Evolutionary conservation across 2,797 vertebrate species (phyloP), one percentile per base, ranked within the genome.

Genomic region (Xenentodon cancila): DNA sequence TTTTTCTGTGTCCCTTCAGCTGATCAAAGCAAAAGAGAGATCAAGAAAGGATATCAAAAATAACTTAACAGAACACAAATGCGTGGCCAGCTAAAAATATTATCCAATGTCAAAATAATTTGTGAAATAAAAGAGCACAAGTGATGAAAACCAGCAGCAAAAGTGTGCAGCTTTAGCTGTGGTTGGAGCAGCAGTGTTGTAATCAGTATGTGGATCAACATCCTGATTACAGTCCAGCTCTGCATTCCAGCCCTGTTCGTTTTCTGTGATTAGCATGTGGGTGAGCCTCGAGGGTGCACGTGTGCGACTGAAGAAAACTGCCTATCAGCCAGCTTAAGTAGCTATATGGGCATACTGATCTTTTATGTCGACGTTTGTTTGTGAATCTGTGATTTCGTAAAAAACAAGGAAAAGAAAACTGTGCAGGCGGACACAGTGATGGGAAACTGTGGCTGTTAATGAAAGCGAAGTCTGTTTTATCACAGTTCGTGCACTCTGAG

Each of bases 251-350:
- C 53, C 11, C 54, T 80, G 67, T 54, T 70, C 72, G 45, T 73
- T 56, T 52, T 55, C 72, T 75, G 61, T 86, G 77, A 85, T 78
- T 66, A 82, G 62, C 74, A 80, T 77, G 73, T 59, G 79, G 76
- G 74, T 53, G 50, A 75, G 70, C 45, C 75, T 70, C 3, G 58
- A 57, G 59, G 15, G n/a, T 25, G 11, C 40, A 15, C 62, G 46
- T 53, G 25, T 72, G 40, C 54, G 55, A 20, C 43, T 22, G 19
- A 20, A 7, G 55, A 52, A 18, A 56, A 42, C 48, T 59, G 45
- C 20, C 27, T 42, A 49, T 54, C 21, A 49, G 27, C 17, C 11
- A 44, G 9, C 48, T n/a, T 53, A 48, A 53, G 34, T 21, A 57
- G 19, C 40, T 76, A 60, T 34, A n/a, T 20, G 9, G n/a, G 21